Evolutionary conservation across 2,888 invertebrate species (phyloP), one percentile per base, ranked within the genome.

Genomic region (Adelphocoris suturalis): DNA sequence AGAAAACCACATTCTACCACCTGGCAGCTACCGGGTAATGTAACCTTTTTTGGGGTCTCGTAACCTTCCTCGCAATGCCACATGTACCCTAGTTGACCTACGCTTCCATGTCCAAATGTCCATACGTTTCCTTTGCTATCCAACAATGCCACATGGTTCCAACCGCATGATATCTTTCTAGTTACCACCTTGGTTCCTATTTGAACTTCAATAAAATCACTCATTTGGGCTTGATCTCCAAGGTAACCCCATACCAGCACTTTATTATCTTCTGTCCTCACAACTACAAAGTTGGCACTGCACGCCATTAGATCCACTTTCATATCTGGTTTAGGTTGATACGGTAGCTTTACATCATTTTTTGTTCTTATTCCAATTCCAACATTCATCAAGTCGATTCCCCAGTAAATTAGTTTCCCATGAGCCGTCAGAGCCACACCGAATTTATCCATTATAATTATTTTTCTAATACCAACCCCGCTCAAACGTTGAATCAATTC

Each of bases 51-150:
- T 3, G 84, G 84, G 14, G 52, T 84, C 11, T 27, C 48, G 16
- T n/a, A 23, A 7, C 47, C 52, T 2, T 52, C 57, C 11, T 4
- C 47, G 7, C 48, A 55, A 3, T 47, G 1, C 84, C 55, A 55
- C 3, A n/a, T 48, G 27, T 84, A 84, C 3, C 84, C 84, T 13
- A 84, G 55, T 48, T 84, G 84, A n/a, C 84, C 84, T 0, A 52
- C 55, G 9, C 47, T 48, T 0, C 84, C 84, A 14, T 23, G 55
- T 13, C 84, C 84, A 23, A 84, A 84, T 13, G 84, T 84, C 84
- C 84, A 84, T 5, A 84, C 84, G 19, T 23, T 0, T 0, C 55
- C 55, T 16, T 52, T 13, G 11, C 7, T 23, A 55, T 84, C 84
- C 27, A 84, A 27, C 13, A 84, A 27, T 1, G 84, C 55, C 23